A percentile compares a stretch with the other conserved stretches of the same genome.
Evolutionary conservation across 1,140 invertebrate species (phyloP).

Genomic region (Nymphalis io): DNA sequence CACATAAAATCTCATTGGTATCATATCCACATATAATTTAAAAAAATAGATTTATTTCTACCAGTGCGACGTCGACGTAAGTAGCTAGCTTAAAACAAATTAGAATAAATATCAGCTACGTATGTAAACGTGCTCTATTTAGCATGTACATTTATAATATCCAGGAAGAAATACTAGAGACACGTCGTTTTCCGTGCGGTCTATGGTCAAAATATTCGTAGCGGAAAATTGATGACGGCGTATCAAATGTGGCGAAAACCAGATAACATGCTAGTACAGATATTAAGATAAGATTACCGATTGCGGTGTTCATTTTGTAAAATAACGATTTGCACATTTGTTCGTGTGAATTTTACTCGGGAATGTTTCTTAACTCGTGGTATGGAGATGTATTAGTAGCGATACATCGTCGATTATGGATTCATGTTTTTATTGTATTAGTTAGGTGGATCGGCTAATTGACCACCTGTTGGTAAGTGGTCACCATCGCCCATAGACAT

Average conservation of each 20-base stretch:
- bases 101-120: not conserved
- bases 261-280: constrained; percentile 16
- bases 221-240: constrained; percentile 24
- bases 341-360: not conserved
- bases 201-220: constrained; percentile 8
- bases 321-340: not conserved
- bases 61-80: not conserved
- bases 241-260: constrained; percentile 28
- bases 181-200: constrained; percentile 14
- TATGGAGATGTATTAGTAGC: too few species aligned
- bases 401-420: too few species aligned
- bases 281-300: not conserved
- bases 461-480: too few species aligned
- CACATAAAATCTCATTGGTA: too few species aligned
- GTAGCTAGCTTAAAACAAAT: not conserved
- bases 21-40: too few species aligned
- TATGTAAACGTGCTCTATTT: not conserved
- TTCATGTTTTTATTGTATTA: too few species aligned
- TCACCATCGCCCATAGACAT: too few species aligned
- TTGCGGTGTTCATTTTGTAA: not conserved
- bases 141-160: not conserved
- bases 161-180: constrained; percentile 13
- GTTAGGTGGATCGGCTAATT: too few species aligned
- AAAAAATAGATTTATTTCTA: not conserved
- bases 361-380: too few species aligned